phyloP scores from a whole-genome alignment of 2,797 vertebrate species.

The Mastacembelus armatus region DNA sequence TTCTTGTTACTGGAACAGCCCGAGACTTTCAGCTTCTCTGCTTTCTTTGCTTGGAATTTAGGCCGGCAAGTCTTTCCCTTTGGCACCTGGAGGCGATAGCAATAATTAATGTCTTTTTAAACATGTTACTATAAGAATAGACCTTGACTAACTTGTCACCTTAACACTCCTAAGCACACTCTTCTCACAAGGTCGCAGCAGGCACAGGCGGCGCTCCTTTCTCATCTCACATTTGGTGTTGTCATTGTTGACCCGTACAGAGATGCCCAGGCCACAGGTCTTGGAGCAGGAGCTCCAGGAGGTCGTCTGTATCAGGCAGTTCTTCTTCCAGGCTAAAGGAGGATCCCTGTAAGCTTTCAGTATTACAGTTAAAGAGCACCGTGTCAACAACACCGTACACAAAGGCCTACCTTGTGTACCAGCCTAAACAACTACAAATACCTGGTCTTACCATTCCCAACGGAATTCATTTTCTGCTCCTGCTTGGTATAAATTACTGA shows the following conservation, averaged over 20 bases:
- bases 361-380: slow-evolving; percentile 78
- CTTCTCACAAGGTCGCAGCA: slow-evolving; percentile 90
- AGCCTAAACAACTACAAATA: slow-evolving; percentile 7
- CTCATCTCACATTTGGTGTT: slow-evolving; percentile 94
- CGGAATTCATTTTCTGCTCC: neutral
- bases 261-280: slow-evolving; percentile 94
- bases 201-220: slow-evolving; percentile 91
- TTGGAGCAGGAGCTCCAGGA: slow-evolving; percentile 94
- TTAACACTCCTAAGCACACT: slow-evolving; percentile 82
- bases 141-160: slow-evolving; percentile 79
- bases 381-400: slow-evolving; percentile 69
- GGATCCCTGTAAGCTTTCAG: slow-evolving; percentile 93
- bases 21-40: slow-evolving; percentile 89
- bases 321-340: slow-evolving; percentile 93
- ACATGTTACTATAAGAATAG: neutral
- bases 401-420: slow-evolving; percentile 13
- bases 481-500: neutral
- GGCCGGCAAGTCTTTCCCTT: slow-evolving; percentile 91
- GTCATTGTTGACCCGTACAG: slow-evolving; percentile 91
- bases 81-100: slow-evolving; percentile 80
- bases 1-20: slow-evolving; percentile 90
- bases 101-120: neutral
- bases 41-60: slow-evolving; percentile 88
- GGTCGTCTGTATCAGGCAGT: slow-evolving; percentile 93
- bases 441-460: neutral